Evolutionary conservation across 2,113 vertebrate genomes (phyloP), one percentile per base, ranked within the genome.

Genomic region (Charina bottae): DNA sequence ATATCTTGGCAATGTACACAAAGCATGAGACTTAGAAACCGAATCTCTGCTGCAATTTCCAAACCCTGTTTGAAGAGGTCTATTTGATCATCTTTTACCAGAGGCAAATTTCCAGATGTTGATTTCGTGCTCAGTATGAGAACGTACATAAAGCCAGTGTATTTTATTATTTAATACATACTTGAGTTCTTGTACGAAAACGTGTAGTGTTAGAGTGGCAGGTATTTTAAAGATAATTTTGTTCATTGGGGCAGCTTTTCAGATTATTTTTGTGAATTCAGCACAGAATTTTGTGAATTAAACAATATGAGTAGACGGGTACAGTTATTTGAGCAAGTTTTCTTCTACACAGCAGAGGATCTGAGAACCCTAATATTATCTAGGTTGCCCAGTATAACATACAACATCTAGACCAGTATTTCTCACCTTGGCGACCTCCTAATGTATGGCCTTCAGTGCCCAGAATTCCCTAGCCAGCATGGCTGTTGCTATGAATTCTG

Each of bases 21-120:
- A 95, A 94, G 94, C 92, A 90, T 54, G 94, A 93, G 93, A 93
- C 93, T 94, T 94, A 62, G 92, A 93, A 93, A 95, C 90, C 95
- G 94, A 89, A 42, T 94, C 78, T 93, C 91, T 85, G 92, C 93
- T 90, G 72, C 62, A 84, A 8, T 94, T 93, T 37, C 1, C 90
- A 85, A 90, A 92, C 91, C 91, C 68, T 86, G 19, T 96, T 95
- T 95, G 92, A 94, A 96, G 93, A 10, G 15, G 12, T 0, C 15
- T 19, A 23, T 94, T 95, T 95, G 85, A 7, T 42, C 33, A 33
- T 92, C 68, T 90, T 23, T 46, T 94, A 92, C 55, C 26, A 21
- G 0, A 46, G 72, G 92, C 0, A 24, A 90, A 86, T 84, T 93
- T 89, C 21, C 13, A 19, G 24, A 42, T n/a, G 72, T 91, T 87